Evolutionary conservation across 2,888 invertebrate species (phyloP).

Genomic region (Drosophila mercatorum): DNA sequence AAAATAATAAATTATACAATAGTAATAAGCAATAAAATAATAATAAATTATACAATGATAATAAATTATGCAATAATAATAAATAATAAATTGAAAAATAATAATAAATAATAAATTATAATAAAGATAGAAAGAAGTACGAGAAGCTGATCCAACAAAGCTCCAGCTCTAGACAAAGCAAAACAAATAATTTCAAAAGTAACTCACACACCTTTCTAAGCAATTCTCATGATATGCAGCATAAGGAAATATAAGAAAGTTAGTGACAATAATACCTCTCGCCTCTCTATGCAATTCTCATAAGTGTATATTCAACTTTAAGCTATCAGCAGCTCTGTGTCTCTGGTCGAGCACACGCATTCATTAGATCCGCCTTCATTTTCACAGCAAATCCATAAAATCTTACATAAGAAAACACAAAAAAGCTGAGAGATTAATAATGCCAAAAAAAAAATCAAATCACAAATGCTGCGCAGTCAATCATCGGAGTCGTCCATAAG

Average conservation of each 20-base stretch:
- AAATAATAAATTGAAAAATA: too few species aligned
- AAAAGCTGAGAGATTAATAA: constrained; percentile 23
- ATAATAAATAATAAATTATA: too few species aligned
- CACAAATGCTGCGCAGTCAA: constrained; percentile 41
- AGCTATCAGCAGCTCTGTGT: neutral
- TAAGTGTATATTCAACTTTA: too few species aligned
- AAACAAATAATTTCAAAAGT: too few species aligned
- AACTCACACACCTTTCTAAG: neutral
- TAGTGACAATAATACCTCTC: neutral
- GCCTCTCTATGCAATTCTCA: constrained; percentile 10
- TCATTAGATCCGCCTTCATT: constrained; percentile 1
- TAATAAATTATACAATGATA: too few species aligned
- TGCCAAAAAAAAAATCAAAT: constrained; percentile 14
- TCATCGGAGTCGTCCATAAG: constrained; percentile 35
- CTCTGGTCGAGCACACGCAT: neutral
- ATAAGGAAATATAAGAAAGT: too few species aligned
- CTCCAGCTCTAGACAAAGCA: too few species aligned
- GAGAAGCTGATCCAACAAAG: too few species aligned
- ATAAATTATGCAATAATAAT: too few species aligned
- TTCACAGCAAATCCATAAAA: neutral
- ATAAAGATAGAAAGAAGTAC: too few species aligned
- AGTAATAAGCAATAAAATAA: too few species aligned
- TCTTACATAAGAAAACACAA: constrained; percentile 28
- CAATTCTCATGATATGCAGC: constrained; percentile 10
- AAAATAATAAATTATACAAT: too few species aligned